Conservation (phyloP, 2,888 invertebrate species). For the Frankliniella fusca region DNA sequence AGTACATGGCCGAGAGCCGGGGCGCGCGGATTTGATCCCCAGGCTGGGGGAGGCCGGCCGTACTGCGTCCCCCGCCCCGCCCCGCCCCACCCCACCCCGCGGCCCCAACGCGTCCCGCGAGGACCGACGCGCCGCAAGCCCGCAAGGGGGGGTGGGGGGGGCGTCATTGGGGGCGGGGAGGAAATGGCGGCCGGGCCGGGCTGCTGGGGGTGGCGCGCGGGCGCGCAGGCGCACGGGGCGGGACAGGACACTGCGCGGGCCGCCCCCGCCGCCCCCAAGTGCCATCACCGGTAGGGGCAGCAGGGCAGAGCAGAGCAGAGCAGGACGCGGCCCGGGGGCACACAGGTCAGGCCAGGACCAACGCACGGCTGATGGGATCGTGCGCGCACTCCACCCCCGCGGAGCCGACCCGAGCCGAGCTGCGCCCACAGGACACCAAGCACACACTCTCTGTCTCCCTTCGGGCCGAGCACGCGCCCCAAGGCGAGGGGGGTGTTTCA, state of each 20-base stretch:
- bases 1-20: too few relatives aligned
- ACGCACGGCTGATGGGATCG: too few relatives aligned
- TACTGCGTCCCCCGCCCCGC: too few relatives aligned
- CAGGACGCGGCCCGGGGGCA: not conserved
- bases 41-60: too few relatives aligned
- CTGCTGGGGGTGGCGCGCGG: not conserved
- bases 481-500: too few relatives aligned
- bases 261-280: not conserved
- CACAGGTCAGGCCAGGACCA: not conserved
- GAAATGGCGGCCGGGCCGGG: not conserved
- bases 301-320: not conserved
- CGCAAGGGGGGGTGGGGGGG: not conserved
- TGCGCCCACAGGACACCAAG: too few relatives aligned
- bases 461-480: too few relatives aligned
- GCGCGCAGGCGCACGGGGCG: not conserved
- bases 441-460: too few relatives aligned
- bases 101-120: not conserved
- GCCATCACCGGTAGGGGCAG: not conserved
- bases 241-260: not conserved
- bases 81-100: too few relatives aligned
- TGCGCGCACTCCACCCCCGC: too few relatives aligned
- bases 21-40: too few relatives aligned
- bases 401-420: too few relatives aligned
- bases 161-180: not conserved
- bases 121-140: not conserved